These are phyloP conservation scores for Acipenser oxyrinchus DNA, from an alignment of 2,797 vertebrate genomes.

Conservation along the genomic window DNA sequence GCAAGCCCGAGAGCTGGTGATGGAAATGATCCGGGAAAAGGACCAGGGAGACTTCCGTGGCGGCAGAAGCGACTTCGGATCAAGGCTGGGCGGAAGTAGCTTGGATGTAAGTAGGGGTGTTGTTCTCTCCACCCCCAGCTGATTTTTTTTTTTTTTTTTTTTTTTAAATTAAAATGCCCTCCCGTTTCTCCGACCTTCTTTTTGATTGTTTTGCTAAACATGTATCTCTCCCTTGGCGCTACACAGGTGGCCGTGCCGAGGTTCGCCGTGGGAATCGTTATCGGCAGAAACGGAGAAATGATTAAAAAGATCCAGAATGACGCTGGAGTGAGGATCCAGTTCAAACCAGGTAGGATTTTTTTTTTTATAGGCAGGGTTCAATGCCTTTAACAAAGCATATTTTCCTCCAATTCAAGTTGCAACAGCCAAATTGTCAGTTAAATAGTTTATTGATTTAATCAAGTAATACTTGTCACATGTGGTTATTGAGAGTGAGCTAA, in stretches of 20 bases:
- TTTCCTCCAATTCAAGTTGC: not conserved
- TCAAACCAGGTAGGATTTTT: constrained; percentile 81
- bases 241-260: constrained; percentile 86
- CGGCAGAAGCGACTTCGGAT: constrained; percentile 79
- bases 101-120: constrained; percentile 70
- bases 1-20: constrained; percentile 96
- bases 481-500: not conserved
- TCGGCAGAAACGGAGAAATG: constrained; percentile 97
- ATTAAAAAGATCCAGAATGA: constrained; percentile 98
- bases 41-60: constrained; percentile 89
- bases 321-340: constrained; percentile 94
- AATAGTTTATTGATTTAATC: too few relatives aligned
- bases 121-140: constrained; percentile 25
- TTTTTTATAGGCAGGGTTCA: not conserved
- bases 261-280: constrained; percentile 95
- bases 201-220: not conserved
- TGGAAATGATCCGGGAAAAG: constrained; percentile 94
- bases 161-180: not conserved
- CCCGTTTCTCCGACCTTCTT: constrained; percentile 7
- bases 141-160: not conserved
- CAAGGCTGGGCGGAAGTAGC: constrained; percentile 84
- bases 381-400: not conserved
- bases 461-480: not conserved
- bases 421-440: too few relatives aligned
- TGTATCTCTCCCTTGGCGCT: not conserved